Evolutionary conservation across 2,113 vertebrate genomes (phyloP).

Genomic region (Plecotus auritus): DNA sequence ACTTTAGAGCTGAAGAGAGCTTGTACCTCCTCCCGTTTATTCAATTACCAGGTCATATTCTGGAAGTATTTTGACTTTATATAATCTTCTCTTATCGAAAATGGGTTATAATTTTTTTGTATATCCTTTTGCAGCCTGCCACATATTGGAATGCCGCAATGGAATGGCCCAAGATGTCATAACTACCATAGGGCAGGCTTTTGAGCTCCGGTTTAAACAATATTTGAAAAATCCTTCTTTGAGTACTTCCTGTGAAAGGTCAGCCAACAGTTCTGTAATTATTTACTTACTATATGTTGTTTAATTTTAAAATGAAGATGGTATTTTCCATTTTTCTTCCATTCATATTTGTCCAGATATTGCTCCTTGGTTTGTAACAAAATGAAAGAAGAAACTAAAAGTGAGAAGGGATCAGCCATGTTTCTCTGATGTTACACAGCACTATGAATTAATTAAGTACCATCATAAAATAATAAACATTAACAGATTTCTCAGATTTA

Average conservation of each 20-base stretch:
- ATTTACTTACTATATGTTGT: not conserved
- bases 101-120: not conserved
- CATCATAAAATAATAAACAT: not conserved
- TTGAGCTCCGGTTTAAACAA: slow-evolving; percentile 92
- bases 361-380: not conserved
- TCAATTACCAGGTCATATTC: not conserved
- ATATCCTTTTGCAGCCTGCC: slow-evolving; percentile 85
- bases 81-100: not conserved
- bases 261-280: slow-evolving; percentile 57
- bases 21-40: not conserved
- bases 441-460: not conserved
- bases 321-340: not conserved
- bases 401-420: not conserved
- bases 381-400: not conserved
- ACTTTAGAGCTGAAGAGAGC: not conserved
- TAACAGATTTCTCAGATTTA: not conserved
- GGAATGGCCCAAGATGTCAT: slow-evolving; percentile 90
- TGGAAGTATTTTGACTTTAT: not conserved
- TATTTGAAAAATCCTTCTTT: slow-evolving; percentile 87
- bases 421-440: not conserved
- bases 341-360: not conserved
- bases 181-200: slow-evolving; percentile 92
- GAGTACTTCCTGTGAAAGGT: slow-evolving; percentile 85
- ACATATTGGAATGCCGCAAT: slow-evolving; percentile 90
- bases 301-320: slow-evolving; percentile 21